Conservation (phyloP, 2,113 vertebrate genomes). For the Gallinago jamesoni region DNA sequence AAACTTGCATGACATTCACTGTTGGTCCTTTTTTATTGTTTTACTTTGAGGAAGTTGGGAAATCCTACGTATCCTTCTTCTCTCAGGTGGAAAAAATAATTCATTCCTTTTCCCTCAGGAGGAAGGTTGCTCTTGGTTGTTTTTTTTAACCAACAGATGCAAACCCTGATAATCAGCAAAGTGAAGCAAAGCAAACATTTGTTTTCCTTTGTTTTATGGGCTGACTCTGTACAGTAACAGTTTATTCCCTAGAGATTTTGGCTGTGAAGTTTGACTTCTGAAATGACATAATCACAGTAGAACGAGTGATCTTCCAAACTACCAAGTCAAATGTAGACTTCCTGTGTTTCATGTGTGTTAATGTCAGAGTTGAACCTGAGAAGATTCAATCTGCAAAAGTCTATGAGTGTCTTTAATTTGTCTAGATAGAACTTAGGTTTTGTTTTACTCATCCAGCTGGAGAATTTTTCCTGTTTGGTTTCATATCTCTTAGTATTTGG, state of each 20-base stretch:
- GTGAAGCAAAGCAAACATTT: neutral
- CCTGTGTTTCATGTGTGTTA: neutral
- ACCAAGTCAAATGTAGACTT: neutral
- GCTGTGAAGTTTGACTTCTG: neutral
- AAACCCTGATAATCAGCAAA: neutral
- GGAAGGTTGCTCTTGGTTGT: neutral
- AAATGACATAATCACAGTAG: neutral
- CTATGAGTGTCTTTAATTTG: neutral
- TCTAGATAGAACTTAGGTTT: neutral
- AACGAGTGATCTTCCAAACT: neutral
- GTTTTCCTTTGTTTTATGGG: neutral
- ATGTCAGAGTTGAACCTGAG: neutral
- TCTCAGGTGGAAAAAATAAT: neutral
- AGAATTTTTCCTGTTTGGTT: neutral
- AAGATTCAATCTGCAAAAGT: neutral
- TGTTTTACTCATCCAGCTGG: neutral
- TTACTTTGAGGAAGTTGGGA: neutral
- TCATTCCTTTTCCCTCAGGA: neutral
- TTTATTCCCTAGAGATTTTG: neutral
- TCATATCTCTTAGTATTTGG: neutral
- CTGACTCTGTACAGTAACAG: neutral
- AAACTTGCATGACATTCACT: neutral
- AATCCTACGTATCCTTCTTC: neutral
- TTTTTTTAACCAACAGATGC: neutral
- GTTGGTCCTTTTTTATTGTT: neutral